Percentiles rank a stretch among this genome's conserved stretches.
phyloP scores from a whole-genome alignment of 2,888 invertebrate species.

The Amphipoea lucens region DNA sequence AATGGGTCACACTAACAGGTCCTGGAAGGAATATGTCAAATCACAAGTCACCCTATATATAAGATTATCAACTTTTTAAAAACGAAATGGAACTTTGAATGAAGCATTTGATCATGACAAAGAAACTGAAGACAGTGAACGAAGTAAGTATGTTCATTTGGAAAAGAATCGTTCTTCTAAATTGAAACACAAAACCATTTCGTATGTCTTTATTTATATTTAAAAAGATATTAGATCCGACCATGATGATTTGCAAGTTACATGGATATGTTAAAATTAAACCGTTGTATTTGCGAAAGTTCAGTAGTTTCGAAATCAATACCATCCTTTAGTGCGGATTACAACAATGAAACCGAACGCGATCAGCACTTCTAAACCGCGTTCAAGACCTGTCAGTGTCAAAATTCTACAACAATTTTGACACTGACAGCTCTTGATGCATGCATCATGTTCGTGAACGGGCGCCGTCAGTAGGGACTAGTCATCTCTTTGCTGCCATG shows the following conservation, averaged over 20 bases:
- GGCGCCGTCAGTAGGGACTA: too few species aligned
- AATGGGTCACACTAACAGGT: too few species aligned
- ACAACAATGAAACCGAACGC: neutral
- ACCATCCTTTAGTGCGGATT: neutral
- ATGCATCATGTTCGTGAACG: too few species aligned
- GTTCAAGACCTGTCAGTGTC: too few species aligned
- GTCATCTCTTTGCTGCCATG: too few species aligned
- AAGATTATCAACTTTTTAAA: neutral
- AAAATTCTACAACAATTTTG: neutral
- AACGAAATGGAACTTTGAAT: neutral
- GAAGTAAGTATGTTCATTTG: too few species aligned
- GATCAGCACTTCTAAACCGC: neutral
- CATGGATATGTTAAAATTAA: too few species aligned
- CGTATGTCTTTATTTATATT: neutral
- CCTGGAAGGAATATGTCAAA: too few species aligned
- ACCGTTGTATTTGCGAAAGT: neutral
- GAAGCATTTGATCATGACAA: neutral
- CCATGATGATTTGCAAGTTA: neutral
- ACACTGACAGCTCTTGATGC: neutral
- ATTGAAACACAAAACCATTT: slow-evolving; percentile 6
- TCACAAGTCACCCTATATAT: neutral
- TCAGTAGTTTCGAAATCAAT: neutral
- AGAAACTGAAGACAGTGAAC: neutral
- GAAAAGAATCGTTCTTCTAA: neutral
- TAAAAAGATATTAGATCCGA: neutral